Base-by-base conservation (phyloP, 2,113 vertebrate genomes). In the Neogale vison region DNA sequence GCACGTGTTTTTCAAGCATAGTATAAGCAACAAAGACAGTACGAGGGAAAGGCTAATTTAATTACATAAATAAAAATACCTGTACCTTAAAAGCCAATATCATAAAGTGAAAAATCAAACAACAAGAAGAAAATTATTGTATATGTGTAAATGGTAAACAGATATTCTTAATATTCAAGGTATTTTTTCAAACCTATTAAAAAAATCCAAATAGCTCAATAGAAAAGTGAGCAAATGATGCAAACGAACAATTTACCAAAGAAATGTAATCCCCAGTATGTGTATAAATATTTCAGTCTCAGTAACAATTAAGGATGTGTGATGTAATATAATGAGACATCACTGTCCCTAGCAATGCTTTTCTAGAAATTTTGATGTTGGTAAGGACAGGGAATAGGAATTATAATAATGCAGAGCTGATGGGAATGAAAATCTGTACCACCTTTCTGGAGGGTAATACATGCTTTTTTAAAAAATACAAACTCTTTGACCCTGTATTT, bases 191-290 rank as follows among this genome's bases (percentile, higher is more conserved):
- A 84, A 80, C 52, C 9, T 17, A 11, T 63, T 15, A 2, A 65
- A 94, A 76, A 93, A 65, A 7, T 52, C 74, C 34, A 81, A 90
- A 36, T 12, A 92, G 3, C 23, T 81, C 34, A 81, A 52, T 36
- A 84, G 71, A 69, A 95, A 93, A 95, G n/a, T 93, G 42, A 89
- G 4, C 50, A 95, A 63, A 59, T 84, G 84, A 67, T 29, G 34
- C 23, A 72, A 85, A 69, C 8, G 4, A 81, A 9, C 34, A 67
- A 42, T 42, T 89, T 89, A 42, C 55, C 80, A 79, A 83, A 95
- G 59, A 95, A 95, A 81, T 39, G 1, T n/a, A 79, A 42, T 85
- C 6, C 4, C 24, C 26, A 65, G 17, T 85, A 57, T 31, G 3
- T 6, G 31, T 39, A 26, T 69, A 82, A 79, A 88, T 88, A 89